These are phyloP conservation scores for Sphaerophoria rueppellii DNA, from an alignment of 2,888 invertebrate species.

Conservation along the genomic window DNA sequence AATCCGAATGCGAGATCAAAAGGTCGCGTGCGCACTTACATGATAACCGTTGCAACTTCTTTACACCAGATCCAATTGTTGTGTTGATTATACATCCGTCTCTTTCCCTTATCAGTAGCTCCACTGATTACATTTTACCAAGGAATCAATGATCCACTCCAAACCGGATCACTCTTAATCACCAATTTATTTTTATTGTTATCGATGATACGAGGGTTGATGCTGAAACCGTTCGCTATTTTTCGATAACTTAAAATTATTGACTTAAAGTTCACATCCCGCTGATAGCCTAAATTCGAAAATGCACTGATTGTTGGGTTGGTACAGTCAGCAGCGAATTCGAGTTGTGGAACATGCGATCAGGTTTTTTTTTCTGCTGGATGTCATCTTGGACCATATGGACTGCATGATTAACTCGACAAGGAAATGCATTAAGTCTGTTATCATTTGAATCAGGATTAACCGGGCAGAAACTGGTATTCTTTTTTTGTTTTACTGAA, in stretches of 20 bases:
- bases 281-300: slow-evolving; percentile 62
- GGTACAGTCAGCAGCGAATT: neutral
- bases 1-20: slow-evolving; percentile 30
- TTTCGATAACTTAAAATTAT: slow-evolving; percentile 31
- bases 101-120: neutral
- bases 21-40: slow-evolving; percentile 44
- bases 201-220: slow-evolving; percentile 31
- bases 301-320: slow-evolving; percentile 11
- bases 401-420: slow-evolving; percentile 3
- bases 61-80: slow-evolving; percentile 46
- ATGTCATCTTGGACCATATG: slow-evolving; percentile 25
- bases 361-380: neutral
- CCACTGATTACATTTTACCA: slow-evolving; percentile 4
- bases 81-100: neutral
- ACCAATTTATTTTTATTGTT: slow-evolving; percentile 34
- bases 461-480: slow-evolving; percentile 28
- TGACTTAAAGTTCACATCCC: slow-evolving; percentile 51
- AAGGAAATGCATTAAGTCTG: slow-evolving; percentile 2
- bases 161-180: slow-evolving; percentile 44
- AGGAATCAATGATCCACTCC: slow-evolving; percentile 18
- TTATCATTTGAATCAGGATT: slow-evolving; percentile 33
- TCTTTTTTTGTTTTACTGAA: slow-evolving; percentile 15
- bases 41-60: slow-evolving; percentile 40
- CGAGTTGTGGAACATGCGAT: neutral
- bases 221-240: neutral